Evolutionary conservation across 2,113 vertebrate species (phyloP).

Genomic region (Clarias gariepinus): DNA sequence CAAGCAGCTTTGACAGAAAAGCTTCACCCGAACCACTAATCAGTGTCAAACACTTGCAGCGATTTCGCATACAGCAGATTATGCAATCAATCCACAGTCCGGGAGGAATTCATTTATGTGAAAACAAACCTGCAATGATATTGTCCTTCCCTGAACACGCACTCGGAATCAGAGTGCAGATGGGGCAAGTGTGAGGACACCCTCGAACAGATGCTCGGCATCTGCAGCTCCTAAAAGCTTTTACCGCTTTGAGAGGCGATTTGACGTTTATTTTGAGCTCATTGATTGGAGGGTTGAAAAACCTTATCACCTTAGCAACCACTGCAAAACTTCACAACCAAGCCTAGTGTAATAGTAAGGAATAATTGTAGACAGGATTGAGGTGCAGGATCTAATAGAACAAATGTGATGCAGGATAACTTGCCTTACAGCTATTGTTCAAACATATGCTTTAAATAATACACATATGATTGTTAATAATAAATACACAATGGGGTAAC

Average conservation of each 20-base stretch:
- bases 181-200: not conserved
- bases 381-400: not conserved
- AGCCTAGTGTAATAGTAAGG: not conserved
- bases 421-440: not conserved
- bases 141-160: not conserved
- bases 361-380: not conserved
- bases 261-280: not conserved
- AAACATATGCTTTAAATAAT: not conserved
- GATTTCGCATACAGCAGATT: not conserved
- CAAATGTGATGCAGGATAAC: not conserved
- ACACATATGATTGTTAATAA: not conserved
- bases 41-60: conserved; percentile 4
- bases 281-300: not conserved
- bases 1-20: conserved; percentile 24
- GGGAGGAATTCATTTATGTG: not conserved
- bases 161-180: not conserved
- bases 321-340: not conserved
- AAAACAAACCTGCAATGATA: conserved; percentile 9
- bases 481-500: not conserved
- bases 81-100: conserved; percentile 15
- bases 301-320: not conserved
- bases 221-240: not conserved
- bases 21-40: conserved; percentile 7
- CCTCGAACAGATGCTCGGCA: not conserved
- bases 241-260: not conserved